These are phyloP conservation scores for Chelmon rostratus DNA, from an alignment of 2,797 vertebrate genomes.

Conservation along the genomic window DNA sequence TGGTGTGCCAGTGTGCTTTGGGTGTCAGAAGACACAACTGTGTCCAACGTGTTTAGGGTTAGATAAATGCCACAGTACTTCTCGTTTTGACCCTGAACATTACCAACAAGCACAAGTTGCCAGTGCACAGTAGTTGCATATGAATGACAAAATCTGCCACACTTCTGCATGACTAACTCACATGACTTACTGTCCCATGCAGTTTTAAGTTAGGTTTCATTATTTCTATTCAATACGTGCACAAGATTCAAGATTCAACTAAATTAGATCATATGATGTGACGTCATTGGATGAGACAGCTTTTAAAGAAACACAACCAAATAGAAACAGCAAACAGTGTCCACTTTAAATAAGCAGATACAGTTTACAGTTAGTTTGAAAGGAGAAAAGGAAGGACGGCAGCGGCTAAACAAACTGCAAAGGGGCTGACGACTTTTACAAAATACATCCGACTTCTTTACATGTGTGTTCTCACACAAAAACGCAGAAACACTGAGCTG, in stretches of 20 bases:
- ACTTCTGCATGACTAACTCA: not conserved
- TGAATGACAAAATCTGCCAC: not conserved
- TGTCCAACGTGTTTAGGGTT: not conserved
- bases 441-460: not conserved
- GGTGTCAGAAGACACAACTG: not conserved
- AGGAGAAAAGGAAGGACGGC: not conserved
- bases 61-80: not conserved
- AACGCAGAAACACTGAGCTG: slow-evolving; percentile 14
- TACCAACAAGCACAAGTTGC: not conserved
- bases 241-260: not conserved
- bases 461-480: slow-evolving; percentile 1
- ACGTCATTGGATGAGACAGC: not conserved
- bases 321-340: not conserved
- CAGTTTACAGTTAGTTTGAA: not conserved
- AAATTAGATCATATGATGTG: not conserved
- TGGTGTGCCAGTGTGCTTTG: no score
- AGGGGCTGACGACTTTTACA: not conserved
- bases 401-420: slow-evolving; percentile 1
- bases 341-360: not conserved
- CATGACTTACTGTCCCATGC: not conserved
- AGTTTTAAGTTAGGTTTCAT: not conserved
- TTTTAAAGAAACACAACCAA: not conserved
- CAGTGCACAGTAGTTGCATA: not conserved
- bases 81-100: not conserved
- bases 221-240: not conserved